phyloP scores from a whole-genome alignment of 1,140 invertebrate genomes.

The Hesperophylax magnus region DNA sequence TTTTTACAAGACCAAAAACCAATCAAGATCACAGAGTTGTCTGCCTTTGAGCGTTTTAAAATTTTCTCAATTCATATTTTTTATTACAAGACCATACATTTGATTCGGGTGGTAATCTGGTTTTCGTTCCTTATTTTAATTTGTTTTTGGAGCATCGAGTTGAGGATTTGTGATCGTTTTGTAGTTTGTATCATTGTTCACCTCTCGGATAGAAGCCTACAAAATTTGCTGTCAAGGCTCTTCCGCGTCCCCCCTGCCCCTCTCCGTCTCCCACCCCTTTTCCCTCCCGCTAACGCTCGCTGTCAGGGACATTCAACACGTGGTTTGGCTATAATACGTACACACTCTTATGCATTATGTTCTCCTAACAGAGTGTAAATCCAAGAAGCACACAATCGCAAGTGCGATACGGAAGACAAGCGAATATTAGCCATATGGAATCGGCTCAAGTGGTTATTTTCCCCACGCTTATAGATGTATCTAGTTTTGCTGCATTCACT shows the following conservation, averaged over 20 bases:
- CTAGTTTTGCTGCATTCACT: too few species aligned
- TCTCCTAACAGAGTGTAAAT: background rate
- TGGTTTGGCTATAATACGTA: conserved; percentile 31
- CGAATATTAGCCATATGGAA: background rate
- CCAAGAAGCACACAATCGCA: background rate
- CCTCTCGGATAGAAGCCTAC: conserved; percentile 40
- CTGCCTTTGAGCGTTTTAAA: too few species aligned
- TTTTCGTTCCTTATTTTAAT: too few species aligned
- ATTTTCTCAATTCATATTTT: too few species aligned
- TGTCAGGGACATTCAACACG: conserved; percentile 44
- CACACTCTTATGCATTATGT: conserved; percentile 7
- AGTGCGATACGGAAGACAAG: background rate
- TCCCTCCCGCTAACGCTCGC: conserved; percentile 11
- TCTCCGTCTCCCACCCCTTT: background rate
- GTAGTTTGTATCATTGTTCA: background rate
- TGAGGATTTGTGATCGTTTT: too few species aligned
- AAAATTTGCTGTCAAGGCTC: conserved; percentile 40
- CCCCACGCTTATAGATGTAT: background rate
- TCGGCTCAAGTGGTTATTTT: background rate
- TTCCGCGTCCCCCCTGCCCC: conserved; percentile 27
- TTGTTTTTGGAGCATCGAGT: too few species aligned
- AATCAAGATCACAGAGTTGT: too few species aligned
- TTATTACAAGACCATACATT: too few species aligned
- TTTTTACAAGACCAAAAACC: too few species aligned
- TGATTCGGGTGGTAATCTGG: too few species aligned